phyloP scores from a whole-genome alignment of 2,888 invertebrate genomes.

The Oscheius sp. region DNA sequence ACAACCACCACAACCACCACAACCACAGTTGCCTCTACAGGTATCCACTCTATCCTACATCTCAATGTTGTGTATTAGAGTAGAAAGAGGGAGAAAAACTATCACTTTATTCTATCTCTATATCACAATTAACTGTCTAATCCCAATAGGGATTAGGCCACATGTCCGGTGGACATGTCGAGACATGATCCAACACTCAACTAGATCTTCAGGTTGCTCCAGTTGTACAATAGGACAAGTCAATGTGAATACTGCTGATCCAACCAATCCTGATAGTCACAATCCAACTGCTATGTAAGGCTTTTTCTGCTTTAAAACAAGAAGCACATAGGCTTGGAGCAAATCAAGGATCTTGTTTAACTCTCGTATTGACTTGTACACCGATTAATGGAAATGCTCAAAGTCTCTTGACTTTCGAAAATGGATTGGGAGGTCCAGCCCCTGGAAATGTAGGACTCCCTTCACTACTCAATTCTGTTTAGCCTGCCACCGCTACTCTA shows the following conservation, averaged over 20 bases:
- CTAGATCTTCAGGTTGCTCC: neutral
- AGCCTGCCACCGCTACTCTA: neutral
- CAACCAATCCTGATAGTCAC: neutral
- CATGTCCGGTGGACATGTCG: too few species aligned
- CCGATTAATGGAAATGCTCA: neutral
- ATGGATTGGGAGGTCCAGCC: slow-evolving; percentile 1
- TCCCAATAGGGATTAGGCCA: too few species aligned
- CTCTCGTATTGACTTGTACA: neutral
- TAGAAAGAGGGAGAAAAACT: too few species aligned
- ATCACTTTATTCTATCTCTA: too few species aligned
- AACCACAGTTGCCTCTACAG: neutral
- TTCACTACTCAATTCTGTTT: neutral
- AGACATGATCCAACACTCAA: neutral
- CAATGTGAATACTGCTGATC: neutral
- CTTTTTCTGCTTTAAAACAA: neutral
- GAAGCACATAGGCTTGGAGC: neutral
- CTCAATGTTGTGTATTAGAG: too few species aligned
- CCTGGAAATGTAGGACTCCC: neutral
- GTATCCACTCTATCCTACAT: neutral
- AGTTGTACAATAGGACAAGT: neutral
- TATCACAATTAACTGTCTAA: too few species aligned
- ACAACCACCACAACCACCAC: neutral
- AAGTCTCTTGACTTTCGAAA: slow-evolving; percentile 16
- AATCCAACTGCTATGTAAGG: neutral
- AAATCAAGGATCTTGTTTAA: neutral